Percentiles rank a stretch among this genome's conserved stretches.
These are phyloP conservation scores for Diachasma alloeum DNA, from an alignment of 1,140 invertebrate genomes.

Conservation along the genomic window DNA sequence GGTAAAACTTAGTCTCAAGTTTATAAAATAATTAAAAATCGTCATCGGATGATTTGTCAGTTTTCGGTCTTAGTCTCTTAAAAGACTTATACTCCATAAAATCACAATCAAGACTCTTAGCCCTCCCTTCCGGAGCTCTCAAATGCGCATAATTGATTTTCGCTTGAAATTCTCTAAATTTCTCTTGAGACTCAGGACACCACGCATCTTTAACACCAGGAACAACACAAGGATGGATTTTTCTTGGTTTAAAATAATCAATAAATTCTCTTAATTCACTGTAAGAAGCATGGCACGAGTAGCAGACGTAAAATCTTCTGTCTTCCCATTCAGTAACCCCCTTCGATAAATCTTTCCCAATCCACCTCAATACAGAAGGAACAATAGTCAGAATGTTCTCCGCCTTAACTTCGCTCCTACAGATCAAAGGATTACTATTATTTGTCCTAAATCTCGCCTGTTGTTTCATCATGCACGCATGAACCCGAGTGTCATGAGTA, in stretches of 20 bases:
- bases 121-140: background rate
- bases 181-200: slow-evolving; percentile 31
- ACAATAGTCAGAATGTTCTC: slow-evolving; percentile 58
- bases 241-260: slow-evolving; percentile 64
- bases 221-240: slow-evolving; percentile 65
- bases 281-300: slow-evolving; percentile 72
- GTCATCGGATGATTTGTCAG: slow-evolving; percentile 44
- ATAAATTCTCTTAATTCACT: slow-evolving; percentile 67
- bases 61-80: slow-evolving; percentile 29
- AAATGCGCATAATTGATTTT: background rate
- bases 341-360: slow-evolving; percentile 42
- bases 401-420: slow-evolving; percentile 35
- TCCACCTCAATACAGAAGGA: slow-evolving; percentile 67
- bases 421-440: too few species aligned
- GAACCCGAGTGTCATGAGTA: slow-evolving; percentile 54
- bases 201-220: background rate
- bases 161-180: background rate
- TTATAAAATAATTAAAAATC: slow-evolving; percentile 12
- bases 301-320: slow-evolving; percentile 67
- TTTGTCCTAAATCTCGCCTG: too few species aligned
- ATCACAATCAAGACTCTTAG: background rate
- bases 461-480: slow-evolving; percentile 49
- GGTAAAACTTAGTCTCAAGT: background rate
- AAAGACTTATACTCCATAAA: background rate
- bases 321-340: slow-evolving; percentile 50